These are phyloP conservation scores for Ochropacha duplaris DNA, from an alignment of 2,888 invertebrate species.

Conservation along the genomic window DNA sequence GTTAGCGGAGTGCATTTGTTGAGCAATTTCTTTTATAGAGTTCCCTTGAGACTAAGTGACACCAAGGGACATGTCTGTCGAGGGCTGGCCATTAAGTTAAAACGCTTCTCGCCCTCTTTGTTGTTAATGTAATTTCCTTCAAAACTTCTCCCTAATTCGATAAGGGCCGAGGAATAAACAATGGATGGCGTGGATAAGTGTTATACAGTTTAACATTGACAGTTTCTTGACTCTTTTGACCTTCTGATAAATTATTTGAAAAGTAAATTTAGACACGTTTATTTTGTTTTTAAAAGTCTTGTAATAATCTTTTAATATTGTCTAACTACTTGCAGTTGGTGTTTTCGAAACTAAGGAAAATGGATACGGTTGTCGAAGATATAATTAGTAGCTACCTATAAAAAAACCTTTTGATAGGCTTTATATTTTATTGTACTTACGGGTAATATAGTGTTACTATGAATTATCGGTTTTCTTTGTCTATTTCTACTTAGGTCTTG, in stretches of 20 bases:
- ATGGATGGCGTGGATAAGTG: conserved; percentile 30
- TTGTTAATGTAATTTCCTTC: conserved; percentile 61
- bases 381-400: no score
- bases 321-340: no score
- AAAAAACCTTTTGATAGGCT: no score
- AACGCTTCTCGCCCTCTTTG: conserved; percentile 53
- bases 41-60: conserved; percentile 47
- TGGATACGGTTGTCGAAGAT: no score
- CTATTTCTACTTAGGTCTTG: no score
- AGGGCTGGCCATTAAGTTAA: conserved; percentile 55
- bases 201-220: conserved; percentile 33
- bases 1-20: conserved; percentile 21
- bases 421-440: no score
- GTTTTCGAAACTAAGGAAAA: no score
- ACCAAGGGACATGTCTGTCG: conserved; percentile 44
- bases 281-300: neutral
- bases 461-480: no score
- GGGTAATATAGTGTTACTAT: no score
- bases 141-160: conserved; percentile 60
- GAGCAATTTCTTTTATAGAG: conserved; percentile 42
- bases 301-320: neutral
- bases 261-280: conserved; percentile 6
- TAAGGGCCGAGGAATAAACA: conserved; percentile 55
- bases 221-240: conserved; percentile 26
- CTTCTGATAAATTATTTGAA: conserved; percentile 10